These are phyloP conservation scores for Kuschelorhynchus macadamiae DNA, from an alignment of 2,888 invertebrate species.

Conservation along the genomic window DNA sequence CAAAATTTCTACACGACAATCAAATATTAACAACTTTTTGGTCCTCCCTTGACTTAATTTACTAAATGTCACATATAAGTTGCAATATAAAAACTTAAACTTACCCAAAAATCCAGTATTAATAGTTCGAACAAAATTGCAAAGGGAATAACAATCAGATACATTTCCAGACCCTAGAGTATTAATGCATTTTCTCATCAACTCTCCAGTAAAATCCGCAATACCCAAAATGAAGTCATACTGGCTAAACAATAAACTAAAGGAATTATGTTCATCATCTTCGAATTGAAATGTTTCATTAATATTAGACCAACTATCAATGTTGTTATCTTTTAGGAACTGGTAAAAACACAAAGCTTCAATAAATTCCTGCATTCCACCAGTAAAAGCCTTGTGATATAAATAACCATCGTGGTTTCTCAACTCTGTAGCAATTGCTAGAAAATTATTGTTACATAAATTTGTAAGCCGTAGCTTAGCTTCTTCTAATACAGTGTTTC, in stretches of 20 bases:
- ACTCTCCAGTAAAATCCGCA: constrained; percentile 90
- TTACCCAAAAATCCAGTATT: constrained; percentile 76
- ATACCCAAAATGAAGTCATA: constrained; percentile 82
- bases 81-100: constrained; percentile 1
- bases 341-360: constrained; percentile 88
- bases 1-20: no score
- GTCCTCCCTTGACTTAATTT: no score
- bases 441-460: constrained; percentile 74
- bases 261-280: constrained; percentile 50
- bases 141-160: constrained; percentile 79
- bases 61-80: no score
- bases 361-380: constrained; percentile 85
- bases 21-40: no score
- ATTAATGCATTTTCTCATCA: constrained; percentile 91
- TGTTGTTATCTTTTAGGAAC: constrained; percentile 73
- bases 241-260: constrained; percentile 66
- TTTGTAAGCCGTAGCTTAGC: constrained; percentile 78
- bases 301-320: constrained; percentile 72
- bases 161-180: constrained; percentile 83
- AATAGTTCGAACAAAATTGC: constrained; percentile 79
- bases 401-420: constrained; percentile 79
- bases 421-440: constrained; percentile 81
- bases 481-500: constrained; percentile 72
- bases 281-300: constrained; percentile 57
- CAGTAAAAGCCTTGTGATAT: constrained; percentile 77